Percentiles rank a stretch among this genome's conserved stretches.
phyloP scores from a whole-genome alignment of 2,113 vertebrate species.

The Gavia stellata region DNA sequence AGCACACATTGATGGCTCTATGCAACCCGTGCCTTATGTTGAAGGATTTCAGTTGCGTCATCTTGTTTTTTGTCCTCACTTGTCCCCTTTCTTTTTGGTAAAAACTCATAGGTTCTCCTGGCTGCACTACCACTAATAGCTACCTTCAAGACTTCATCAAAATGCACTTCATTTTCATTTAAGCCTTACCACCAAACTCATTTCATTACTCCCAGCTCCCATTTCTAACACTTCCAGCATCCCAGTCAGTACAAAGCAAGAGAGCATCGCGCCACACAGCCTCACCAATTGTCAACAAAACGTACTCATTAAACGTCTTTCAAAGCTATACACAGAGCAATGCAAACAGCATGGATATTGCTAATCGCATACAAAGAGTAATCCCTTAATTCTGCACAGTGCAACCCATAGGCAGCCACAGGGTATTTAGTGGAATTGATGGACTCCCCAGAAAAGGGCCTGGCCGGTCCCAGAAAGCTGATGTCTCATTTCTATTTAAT shows the following conservation, averaged over 20 bases:
- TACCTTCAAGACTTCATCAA: not conserved
- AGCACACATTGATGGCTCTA: not conserved
- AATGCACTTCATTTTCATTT: not conserved
- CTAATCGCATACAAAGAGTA: not conserved
- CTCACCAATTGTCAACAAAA: not conserved
- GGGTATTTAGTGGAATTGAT: not conserved
- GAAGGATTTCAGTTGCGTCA: not conserved
- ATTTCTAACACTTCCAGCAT: not conserved
- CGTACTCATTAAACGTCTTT: not conserved
- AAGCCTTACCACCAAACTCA: not conserved
- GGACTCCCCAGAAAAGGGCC: not conserved
- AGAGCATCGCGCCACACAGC: not conserved
- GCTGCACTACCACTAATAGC: not conserved
- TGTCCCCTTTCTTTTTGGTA: not conserved
- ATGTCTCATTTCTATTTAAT: not conserved
- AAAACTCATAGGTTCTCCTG: not conserved
- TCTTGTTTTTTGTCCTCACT: not conserved
- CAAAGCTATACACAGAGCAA: not conserved
- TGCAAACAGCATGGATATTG: not conserved
- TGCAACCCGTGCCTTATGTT: accelerated
- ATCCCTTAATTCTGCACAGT: not conserved
- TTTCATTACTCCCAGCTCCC: not conserved
- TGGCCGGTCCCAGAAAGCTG: not conserved
- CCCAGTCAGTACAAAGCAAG: not conserved
- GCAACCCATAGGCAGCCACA: not conserved